Evolutionary conservation across 2,888 invertebrate genomes (phyloP).

Genomic region (Hypolimnas misippus): DNA sequence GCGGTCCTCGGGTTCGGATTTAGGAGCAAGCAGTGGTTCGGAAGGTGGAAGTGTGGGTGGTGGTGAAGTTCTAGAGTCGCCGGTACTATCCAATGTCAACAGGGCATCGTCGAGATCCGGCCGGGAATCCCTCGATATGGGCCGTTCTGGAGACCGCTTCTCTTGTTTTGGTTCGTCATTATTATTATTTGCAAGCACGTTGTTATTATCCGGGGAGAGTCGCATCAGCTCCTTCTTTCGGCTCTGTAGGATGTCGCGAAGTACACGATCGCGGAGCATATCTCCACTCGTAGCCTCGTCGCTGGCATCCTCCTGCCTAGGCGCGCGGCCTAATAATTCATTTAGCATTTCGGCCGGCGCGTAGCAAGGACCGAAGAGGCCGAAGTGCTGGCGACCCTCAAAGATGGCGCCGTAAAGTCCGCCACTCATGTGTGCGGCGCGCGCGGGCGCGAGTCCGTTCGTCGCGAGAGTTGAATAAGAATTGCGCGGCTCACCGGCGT

Average conservation of each 20-base stretch:
- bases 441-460: constrained; percentile 82
- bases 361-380: constrained; percentile 93
- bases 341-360: constrained; percentile 96
- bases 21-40: constrained; percentile 85
- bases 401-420: constrained; percentile 95
- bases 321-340: constrained; percentile 93
- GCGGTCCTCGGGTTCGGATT: constrained; percentile 86
- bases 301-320: constrained; percentile 86
- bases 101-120: constrained; percentile 85
- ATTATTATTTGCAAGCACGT: constrained; percentile 83
- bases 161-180: constrained; percentile 82
- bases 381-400: constrained; percentile 91
- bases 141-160: constrained; percentile 84
- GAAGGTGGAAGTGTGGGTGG: constrained; percentile 83
- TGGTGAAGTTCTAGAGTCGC: constrained; percentile 77
- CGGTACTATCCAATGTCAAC: constrained; percentile 84
- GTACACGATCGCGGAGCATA: constrained; percentile 90
- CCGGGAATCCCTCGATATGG: constrained; percentile 86
- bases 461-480: constrained; percentile 89
- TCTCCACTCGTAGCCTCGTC: constrained; percentile 81
- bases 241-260: constrained; percentile 95
- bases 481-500: constrained; percentile 97
- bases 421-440: constrained; percentile 92
- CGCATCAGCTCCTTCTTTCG: constrained; percentile 92
- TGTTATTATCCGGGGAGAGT: constrained; percentile 84